Base-by-base conservation (phyloP, 2,113 vertebrate species). In the Sisor rabdophorus region DNA sequence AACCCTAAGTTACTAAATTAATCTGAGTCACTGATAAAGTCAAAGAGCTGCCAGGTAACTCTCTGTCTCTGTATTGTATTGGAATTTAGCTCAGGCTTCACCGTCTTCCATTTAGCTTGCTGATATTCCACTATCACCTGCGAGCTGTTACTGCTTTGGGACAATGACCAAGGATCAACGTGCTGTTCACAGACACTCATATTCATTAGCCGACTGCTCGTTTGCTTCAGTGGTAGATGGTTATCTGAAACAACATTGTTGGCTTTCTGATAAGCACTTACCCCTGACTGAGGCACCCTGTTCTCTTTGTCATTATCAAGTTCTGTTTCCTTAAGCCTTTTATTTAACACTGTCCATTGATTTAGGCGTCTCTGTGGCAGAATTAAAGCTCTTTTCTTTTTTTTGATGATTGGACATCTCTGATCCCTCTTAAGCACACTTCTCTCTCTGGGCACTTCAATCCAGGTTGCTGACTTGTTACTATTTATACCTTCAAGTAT, bases 41-140 rank as follows among this genome's bases (percentile, higher is more conserved):
- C 85, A 86, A 93, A 92, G 73, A 92, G 73, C 50, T 91, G 86
- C 91, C 89, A 92, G 16, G 87, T 32, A 71, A 81, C 76, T 73
- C 65, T 80, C 11, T 56, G 74, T 70, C 75, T 73, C 48, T 61
- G 36, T 56, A 71, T 58, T 20, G 77, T 53, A 54, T n/a, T 72
- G 9, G 36, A 10, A 4, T 58, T 76, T 54, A 81, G 72, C 55
- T 84, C 65, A 40, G 65, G 22, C 19, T 77, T 79, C 19, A 76
- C 22, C 11, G 77, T 80, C 48, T 85, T 81, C 75, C 54, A 83
- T 24, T 75, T 79, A 72, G 65, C 81, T 50, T 12, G 85, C 63
- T 78, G 56, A 20, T 84, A 53, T 36, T 56, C 83, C 65, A n/a
- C 0, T 3, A 80, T n/a, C 64, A 75, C 68, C 19, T 70, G 64